These are phyloP conservation scores for Bombyx mori DNA, from an alignment of 1,140 invertebrate species.

Conservation along the genomic window ASM3026992v2 NC_085114.1:15831501-15832000, in stretches of 20 bases:
- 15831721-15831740: slow-evolving; percentile 15
- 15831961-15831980: too few relatives aligned
- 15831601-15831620: background rate
- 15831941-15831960: background rate
- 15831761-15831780: slow-evolving; percentile 22
- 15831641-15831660: background rate
- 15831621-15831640: background rate
- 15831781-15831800: slow-evolving; percentile 53
- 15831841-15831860: slow-evolving; percentile 28
- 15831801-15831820: slow-evolving; percentile 58
- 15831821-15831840: slow-evolving; percentile 46
- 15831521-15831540: too few relatives aligned
- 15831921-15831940: background rate
- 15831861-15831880: slow-evolving; percentile 33
- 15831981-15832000: too few relatives aligned
- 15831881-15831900: background rate
- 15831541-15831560: too few relatives aligned
- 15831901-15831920: background rate
- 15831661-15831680: slow-evolving; percentile 14
- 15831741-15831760: slow-evolving; percentile 1
- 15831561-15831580: too few relatives aligned
- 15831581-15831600: slow-evolving; percentile 3
- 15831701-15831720: slow-evolving; percentile 6
- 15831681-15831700: slow-evolving; percentile 10
- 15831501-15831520: too few relatives aligned